A percentile compares a stretch with the other conserved stretches of the same genome.
phyloP scores from a whole-genome alignment of 2,113 vertebrate species.

The Anas platyrhynchos region DNA sequence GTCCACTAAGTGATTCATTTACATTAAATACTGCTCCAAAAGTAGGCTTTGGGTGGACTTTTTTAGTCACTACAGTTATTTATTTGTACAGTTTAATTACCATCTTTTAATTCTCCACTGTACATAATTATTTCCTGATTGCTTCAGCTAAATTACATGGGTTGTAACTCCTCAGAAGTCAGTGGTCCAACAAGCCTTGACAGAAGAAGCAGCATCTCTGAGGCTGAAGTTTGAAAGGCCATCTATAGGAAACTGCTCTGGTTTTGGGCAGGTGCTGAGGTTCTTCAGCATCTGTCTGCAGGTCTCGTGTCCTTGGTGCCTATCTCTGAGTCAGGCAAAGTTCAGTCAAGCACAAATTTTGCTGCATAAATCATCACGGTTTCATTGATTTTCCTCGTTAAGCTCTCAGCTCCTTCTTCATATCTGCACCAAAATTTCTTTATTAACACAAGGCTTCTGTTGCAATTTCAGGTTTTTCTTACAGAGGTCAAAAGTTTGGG shows the following conservation, averaged over 20 bases:
- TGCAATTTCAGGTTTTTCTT: not conserved
- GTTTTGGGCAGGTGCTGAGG: not conserved
- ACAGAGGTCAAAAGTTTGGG: not conserved
- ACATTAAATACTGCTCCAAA: conserved; percentile 61
- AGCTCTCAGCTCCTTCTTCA: not conserved
- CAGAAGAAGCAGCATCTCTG: not conserved
- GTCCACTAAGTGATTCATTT: conserved; percentile 71
- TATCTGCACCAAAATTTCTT: not conserved
- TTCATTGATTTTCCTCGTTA: not conserved
- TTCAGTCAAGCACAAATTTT: not conserved
- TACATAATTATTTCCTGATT: conserved; percentile 55
- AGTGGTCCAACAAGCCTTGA: not conserved
- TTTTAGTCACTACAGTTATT: conserved; percentile 48
- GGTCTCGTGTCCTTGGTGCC: not conserved
- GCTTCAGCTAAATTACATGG: conserved; percentile 8
- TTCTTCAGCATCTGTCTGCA: not conserved
- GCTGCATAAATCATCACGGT: not conserved
- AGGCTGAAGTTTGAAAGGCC: not conserved
- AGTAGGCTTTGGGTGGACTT: conserved; percentile 46
- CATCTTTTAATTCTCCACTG: conserved; percentile 37
- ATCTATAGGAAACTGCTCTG: not conserved
- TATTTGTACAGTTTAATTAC: conserved; percentile 59
- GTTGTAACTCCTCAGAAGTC: conserved; percentile 20
- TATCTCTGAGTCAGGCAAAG: not conserved
- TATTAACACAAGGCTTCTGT: not conserved